Evolutionary conservation across 2,888 invertebrate genomes (phyloP), one percentile per base, ranked within the genome.

Genomic region (Ischnus inquisitorius): DNA sequence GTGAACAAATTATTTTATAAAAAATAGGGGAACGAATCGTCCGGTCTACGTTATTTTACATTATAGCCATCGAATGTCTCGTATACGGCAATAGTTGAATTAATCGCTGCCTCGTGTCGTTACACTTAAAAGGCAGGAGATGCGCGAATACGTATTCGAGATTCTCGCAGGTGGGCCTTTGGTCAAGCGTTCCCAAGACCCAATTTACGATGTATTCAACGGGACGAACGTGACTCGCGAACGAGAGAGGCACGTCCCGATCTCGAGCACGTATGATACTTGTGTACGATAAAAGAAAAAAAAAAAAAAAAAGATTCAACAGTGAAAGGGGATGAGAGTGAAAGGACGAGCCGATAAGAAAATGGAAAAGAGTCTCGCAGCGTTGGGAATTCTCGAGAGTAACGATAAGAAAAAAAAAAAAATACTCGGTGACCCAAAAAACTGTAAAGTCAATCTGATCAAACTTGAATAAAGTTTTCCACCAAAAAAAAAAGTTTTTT

Each of bases 131-230:
- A 78, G 34, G 69, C 41, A 48, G 60, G 5, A 34, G 34, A 64
- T 51, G 62, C 51, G 48, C 8, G 48, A 64, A 78, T 64, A 51
- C 69, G 48, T 39, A 78, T 62, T 51, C 51, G 8, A 34, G 34
- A 34, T 34, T 34, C 14, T 22, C 19, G 25, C 39, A 54, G 65
- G 51, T 65, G 54, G 65, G 43, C 64, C 64, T 54, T 12, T 19
- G 54, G 62, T 41, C 71, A 51, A 67, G 16, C 16, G 60, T 68
- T 60, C 43, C 14, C 46, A 43, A n/a, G 46, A 60, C 60, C 46
- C 60, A 74, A 74, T 80, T 80, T 68, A 80, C 74, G 60, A 74
- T 25, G 60, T 74, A 54, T 60, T 22, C 60, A 65, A 16, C 62
- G 51, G 39, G 41, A 48, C 43, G 22, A 60, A 74, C 65, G 60